Conservation (phyloP, 1,140 invertebrate genomes). For the Drosophila subobscura region DNA sequence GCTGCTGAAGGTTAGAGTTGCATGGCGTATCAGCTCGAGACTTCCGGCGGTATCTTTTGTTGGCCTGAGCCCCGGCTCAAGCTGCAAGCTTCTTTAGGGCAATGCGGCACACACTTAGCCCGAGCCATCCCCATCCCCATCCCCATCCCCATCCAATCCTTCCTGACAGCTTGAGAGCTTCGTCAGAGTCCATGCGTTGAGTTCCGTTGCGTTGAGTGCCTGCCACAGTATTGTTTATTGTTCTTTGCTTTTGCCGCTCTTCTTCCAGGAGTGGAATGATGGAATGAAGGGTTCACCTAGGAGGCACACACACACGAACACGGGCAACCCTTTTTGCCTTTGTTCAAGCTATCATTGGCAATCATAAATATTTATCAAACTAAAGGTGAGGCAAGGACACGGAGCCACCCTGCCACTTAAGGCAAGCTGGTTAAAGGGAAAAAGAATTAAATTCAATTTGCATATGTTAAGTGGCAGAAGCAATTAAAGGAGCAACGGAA, state of each 20-base stretch:
- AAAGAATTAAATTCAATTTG: conserved; percentile 74
- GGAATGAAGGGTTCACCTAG: conserved; percentile 29
- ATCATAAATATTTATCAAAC: conserved; percentile 79
- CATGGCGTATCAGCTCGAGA: conserved; percentile 63
- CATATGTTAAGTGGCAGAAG: conserved; percentile 81
- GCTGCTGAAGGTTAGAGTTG: conserved; percentile 11
- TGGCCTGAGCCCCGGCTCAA: conserved; percentile 45
- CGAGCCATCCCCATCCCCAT: not conserved
- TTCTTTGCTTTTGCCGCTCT: conserved; percentile 14
- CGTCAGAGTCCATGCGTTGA: conserved; percentile 21
- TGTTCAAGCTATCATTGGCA: conserved; percentile 42
- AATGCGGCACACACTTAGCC: conserved; percentile 13
- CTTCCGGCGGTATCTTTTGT: conserved; percentile 75
- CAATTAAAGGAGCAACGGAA: conserved; percentile 61
- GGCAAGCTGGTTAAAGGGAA: conserved; percentile 15
- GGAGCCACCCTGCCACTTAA: conserved; percentile 16
- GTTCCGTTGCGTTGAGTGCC: conserved; percentile 17
- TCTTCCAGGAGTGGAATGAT: conserved; percentile 34
- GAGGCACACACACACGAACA: conserved; percentile 16
- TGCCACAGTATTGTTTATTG: conserved; percentile 54
- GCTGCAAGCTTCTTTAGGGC: conserved; percentile 10
- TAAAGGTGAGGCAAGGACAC: conserved; percentile 34
- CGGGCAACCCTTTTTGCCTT: conserved; percentile 49
- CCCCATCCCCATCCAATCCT: not conserved
- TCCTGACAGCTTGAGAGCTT: conserved; percentile 51